Evolutionary conservation across 2,888 invertebrate species (phyloP).

Genomic region (Agrotis exclamationis): DNA sequence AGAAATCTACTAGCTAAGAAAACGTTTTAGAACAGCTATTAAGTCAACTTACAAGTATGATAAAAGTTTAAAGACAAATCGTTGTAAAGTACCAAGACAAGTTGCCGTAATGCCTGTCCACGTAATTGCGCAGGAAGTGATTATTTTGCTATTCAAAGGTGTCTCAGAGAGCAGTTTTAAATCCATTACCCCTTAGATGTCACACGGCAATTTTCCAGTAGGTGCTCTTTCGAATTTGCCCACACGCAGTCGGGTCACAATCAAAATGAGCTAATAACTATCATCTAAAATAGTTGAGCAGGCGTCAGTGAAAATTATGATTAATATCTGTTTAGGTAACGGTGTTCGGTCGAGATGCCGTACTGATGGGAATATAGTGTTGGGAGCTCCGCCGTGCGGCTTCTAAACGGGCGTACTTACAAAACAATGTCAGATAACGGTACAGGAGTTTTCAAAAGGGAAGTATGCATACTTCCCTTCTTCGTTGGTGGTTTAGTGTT

Average conservation of each 20-base stretch:
- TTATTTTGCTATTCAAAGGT: constrained; percentile 86
- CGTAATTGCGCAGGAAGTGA: constrained; percentile 85
- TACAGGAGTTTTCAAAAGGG: constrained; percentile 35
- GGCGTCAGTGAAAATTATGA: constrained; percentile 90
- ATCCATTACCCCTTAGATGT: constrained; percentile 88
- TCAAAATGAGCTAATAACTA: constrained; percentile 89
- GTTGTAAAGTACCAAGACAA: constrained; percentile 72
- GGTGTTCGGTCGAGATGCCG: constrained; percentile 74
- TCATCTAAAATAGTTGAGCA: constrained; percentile 87
- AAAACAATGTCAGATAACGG: constrained; percentile 61
- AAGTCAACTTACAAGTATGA: constrained; percentile 47
- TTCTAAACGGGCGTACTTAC: constrained; percentile 59
- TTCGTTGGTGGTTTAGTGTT: constrained; percentile 34
- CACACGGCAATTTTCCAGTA: constrained; percentile 90
- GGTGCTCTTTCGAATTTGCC: constrained; percentile 79
- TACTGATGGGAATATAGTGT: constrained; percentile 75
- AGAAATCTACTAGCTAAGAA: constrained; percentile 30
- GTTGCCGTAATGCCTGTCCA: constrained; percentile 71
- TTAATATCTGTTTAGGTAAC: constrained; percentile 91
- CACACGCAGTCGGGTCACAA: constrained; percentile 86
- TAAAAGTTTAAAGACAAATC: constrained; percentile 65
- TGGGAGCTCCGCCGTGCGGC: constrained; percentile 51
- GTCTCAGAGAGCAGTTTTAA: constrained; percentile 86
- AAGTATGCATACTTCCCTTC: constrained; percentile 40
- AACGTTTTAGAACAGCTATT: constrained; percentile 42